phyloP scores from a whole-genome alignment of 2,797 vertebrate species.

The Apodemus agrarius region DNA sequence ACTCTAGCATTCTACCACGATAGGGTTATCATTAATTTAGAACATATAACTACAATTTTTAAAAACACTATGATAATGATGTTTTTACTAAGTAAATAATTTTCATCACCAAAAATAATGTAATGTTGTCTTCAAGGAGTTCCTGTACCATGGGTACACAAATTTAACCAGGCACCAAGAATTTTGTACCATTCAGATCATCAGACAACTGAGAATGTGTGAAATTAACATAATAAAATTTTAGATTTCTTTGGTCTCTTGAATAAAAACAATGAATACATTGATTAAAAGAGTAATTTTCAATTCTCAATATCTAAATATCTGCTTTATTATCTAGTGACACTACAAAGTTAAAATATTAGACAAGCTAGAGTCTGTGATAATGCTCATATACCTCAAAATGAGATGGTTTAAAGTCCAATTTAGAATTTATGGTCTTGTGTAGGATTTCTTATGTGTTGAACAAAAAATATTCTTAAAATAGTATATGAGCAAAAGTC shows the following conservation, averaged over 20 bases:
- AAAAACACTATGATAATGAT: not conserved
- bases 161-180: not conserved
- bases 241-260: not conserved
- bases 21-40: not conserved
- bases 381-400: not conserved
- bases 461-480: not conserved
- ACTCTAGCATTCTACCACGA: not conserved
- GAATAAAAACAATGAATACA: not conserved
- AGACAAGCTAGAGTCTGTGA: not conserved
- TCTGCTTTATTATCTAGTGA: not conserved
- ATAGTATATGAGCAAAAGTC: not conserved
- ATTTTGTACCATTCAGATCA: not conserved
- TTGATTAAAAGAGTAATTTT: not conserved
- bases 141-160: not conserved
- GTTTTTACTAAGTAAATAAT: not conserved
- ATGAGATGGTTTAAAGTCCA: not conserved
- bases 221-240: not conserved
- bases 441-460: not conserved
- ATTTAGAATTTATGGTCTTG: not conserved
- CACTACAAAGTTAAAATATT: not conserved
- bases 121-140: no score
- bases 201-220: not conserved
- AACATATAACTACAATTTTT: not conserved
- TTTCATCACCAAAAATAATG: not conserved
- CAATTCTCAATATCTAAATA: not conserved